Evolutionary conservation across 2,888 invertebrate genomes (phyloP).

Genomic region (Phalangium opilio): DNA sequence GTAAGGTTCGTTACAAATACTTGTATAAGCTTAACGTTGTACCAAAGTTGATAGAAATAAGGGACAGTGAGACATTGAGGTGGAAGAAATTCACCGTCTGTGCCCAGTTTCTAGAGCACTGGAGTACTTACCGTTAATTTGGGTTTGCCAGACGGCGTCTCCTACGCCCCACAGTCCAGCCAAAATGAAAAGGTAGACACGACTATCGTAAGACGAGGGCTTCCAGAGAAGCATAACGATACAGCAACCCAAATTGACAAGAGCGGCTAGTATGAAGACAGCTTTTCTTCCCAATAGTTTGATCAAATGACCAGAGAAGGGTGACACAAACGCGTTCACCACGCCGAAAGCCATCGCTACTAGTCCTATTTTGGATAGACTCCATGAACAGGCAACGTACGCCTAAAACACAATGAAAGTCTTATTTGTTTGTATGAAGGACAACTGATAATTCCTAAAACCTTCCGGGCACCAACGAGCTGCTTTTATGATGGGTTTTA

Average conservation of each 20-base stretch:
- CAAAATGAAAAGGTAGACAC: slow-evolving; percentile 68
- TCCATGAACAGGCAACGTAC: slow-evolving; percentile 72
- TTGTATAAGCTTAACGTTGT: no score
- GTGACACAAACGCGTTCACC: slow-evolving; percentile 76
- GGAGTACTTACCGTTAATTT: slow-evolving; percentile 62
- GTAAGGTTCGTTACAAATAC: no score
- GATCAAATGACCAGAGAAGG: slow-evolving; percentile 78
- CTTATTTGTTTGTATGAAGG: no score
- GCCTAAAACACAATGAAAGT: slow-evolving; percentile 48
- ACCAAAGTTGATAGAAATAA: no score
- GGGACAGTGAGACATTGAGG: no score
- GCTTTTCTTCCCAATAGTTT: slow-evolving; percentile 78
- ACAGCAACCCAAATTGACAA: slow-evolving; percentile 60
- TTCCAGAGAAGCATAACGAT: slow-evolving; percentile 69
- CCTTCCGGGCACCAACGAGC: no score
- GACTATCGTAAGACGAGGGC: slow-evolving; percentile 55
- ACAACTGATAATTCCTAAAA: no score
- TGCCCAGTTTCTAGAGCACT: no score
- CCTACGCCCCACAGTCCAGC: slow-evolving; percentile 87
- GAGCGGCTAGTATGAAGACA: slow-evolving; percentile 56
- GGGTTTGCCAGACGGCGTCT: slow-evolving; percentile 95
- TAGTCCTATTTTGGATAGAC: slow-evolving; percentile 78
- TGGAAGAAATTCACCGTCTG: no score
- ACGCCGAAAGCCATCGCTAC: slow-evolving; percentile 96
- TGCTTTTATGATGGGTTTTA: no score